These are phyloP conservation scores for Pelobates fuscus DNA, from an alignment of 2,113 vertebrate genomes.

Conservation along the genomic window DNA sequence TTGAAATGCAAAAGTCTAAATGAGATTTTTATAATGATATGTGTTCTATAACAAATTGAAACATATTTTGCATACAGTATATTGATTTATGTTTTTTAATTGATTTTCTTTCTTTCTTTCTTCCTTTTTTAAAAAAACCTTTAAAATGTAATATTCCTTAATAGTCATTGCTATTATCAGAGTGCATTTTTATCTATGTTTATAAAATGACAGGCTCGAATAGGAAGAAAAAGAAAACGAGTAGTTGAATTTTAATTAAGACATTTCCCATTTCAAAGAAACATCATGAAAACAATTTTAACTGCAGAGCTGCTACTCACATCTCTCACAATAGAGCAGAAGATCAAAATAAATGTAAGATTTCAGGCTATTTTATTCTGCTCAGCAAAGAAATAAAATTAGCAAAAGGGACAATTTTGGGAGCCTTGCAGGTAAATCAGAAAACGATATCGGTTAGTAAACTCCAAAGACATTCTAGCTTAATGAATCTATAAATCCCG, in stretches of 20 bases:
- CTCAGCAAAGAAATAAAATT: not conserved
- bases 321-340: conserved; percentile 28
- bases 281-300: conserved; percentile 36
- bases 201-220: conserved; percentile 32
- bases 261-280: conserved; percentile 43
- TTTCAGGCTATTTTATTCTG: conserved; percentile 28
- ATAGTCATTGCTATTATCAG: conserved; percentile 35
- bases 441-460: too few species aligned
- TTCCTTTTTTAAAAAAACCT: conserved; percentile 13
- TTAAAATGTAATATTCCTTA: conserved; percentile 21
- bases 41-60: not conserved
- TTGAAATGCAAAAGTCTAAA: conserved; percentile 35
- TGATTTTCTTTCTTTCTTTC: conserved; percentile 1
- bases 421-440: too few species aligned
- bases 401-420: too few species aligned
- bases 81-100: conserved; percentile 18
- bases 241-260: conserved; percentile 47
- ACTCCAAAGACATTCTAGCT: too few species aligned
- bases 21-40: conserved; percentile 4
- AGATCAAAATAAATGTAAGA: conserved; percentile 33
- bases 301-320: conserved; percentile 12
- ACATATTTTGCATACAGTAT: not conserved
- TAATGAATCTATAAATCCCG: too few species aligned
- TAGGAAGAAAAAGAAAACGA: conserved; percentile 29
- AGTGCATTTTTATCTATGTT: conserved; percentile 39